Evolutionary conservation across 1,140 invertebrate species (phyloP), one percentile per base, ranked within the genome.

Genomic region (Semibalanus balanoides): DNA sequence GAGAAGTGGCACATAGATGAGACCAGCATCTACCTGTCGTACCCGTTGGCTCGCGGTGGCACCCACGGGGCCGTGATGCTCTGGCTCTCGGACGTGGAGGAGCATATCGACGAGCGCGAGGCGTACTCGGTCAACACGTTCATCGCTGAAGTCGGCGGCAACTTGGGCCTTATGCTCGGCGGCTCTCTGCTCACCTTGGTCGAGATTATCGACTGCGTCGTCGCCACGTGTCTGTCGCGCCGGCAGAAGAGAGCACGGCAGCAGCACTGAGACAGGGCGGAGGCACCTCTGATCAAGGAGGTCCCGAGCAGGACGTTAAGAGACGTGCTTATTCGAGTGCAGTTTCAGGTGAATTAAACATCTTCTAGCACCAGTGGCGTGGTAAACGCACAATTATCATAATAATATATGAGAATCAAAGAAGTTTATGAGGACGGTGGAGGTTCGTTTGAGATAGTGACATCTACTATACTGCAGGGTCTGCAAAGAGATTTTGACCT

Each of bases 131-230:
- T 30, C n/a, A 29, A 30, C 29, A 7, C n/a, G 70, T 72, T 72
- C 29, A 28, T 72, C n/a, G 3, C 70, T 9, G 70, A 72, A 0
- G 70, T 72, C 9, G 70, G 70, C 70, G 70, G 70, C 70, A 72
- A 30, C 29, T n/a, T 72, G 25, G 70, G 70, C 29, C 70, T 72
- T 0, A 72, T 72, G 70, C n/a, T 72, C 29, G 70, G 70, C 25
- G 70, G 70, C 70, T 72, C 70, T 17, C 70, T 72, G 70, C 70
- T 72, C 25, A 72, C 70, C 28, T 30, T 72, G 7, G 70, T 72
- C 28, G 70, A 72, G 29, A 29, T 72, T 0, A 3, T 72, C 9
- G 70, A 72, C 29, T 72, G n/a, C 29, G 29, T 72, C 25, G 28
- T 64, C 14, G 51, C 51, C 51, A 19, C 14, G 7, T 64, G 51